Evolutionary conservation across 2,888 invertebrate genomes (phyloP).

Genomic region (Cabera pusaria): DNA sequence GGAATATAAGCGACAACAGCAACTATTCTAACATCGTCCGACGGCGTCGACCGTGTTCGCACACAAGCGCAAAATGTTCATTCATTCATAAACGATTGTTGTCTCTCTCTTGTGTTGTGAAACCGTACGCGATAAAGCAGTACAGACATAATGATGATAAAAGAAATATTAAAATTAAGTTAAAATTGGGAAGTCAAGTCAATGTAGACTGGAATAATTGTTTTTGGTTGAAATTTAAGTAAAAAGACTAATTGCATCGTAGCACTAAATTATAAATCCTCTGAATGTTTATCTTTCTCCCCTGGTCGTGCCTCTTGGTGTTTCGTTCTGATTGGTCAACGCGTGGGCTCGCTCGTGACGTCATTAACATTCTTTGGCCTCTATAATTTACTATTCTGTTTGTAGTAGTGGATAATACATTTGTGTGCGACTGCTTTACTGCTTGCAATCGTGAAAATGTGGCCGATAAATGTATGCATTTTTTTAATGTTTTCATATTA

Average conservation of each 20-base stretch:
- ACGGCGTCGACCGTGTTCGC: slow-evolving; percentile 52
- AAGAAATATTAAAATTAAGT: too few species aligned
- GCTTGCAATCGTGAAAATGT: slow-evolving; percentile 21
- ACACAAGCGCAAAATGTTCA: slow-evolving; percentile 68
- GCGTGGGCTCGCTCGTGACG: slow-evolving; percentile 81
- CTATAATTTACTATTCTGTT: slow-evolving; percentile 64
- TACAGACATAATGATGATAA: slow-evolving; percentile 32
- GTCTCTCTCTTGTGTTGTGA: slow-evolving; percentile 55
- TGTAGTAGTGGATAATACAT: slow-evolving; percentile 37
- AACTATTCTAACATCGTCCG: slow-evolving; percentile 44
- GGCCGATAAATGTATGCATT: too few species aligned
- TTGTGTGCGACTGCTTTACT: slow-evolving; percentile 20
- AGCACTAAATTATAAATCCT: too few species aligned
- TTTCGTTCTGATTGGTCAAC: slow-evolving; percentile 75
- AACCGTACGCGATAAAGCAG: slow-evolving; percentile 39
- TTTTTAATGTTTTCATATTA: too few species aligned
- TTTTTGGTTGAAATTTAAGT: too few species aligned
- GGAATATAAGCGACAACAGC: slow-evolving; percentile 53
- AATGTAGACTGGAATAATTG: too few species aligned
- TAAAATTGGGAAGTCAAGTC: too few species aligned
- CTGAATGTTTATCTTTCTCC: slow-evolving; percentile 51
- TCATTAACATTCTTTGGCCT: slow-evolving; percentile 73
- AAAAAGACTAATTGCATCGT: too few species aligned
- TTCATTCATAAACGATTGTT: slow-evolving; percentile 69
- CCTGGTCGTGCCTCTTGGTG: slow-evolving; percentile 84